Conservation (phyloP, 2,797 vertebrate genomes). For the Carduelis carduelis region DNA sequence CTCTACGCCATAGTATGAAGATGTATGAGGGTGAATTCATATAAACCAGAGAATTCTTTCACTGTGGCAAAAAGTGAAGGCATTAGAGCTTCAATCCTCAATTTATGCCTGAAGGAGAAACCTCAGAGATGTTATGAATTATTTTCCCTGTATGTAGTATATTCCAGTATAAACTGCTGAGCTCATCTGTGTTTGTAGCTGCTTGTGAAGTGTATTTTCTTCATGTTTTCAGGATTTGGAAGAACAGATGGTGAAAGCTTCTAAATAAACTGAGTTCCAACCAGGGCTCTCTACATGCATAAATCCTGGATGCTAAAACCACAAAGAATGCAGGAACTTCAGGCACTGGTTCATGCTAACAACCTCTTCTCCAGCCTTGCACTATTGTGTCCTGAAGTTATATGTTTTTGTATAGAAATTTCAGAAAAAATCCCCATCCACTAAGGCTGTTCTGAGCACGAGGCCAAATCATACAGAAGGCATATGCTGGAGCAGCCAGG, state of each 20-base stretch:
- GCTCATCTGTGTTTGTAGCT: background rate
- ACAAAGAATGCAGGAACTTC: background rate
- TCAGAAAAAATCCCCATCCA: background rate
- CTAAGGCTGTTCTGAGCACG: background rate
- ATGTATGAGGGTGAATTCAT: background rate
- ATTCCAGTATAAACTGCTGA: background rate
- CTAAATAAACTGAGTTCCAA: background rate
- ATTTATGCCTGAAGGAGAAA: background rate
- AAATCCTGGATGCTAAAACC: background rate
- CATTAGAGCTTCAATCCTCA: background rate
- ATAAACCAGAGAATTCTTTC: background rate
- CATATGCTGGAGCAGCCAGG: background rate
- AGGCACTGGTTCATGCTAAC: background rate
- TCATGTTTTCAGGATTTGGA: conserved; percentile 1
- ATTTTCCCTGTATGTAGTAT: background rate
- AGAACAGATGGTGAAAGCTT: conserved; percentile 16
- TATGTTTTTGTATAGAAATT: background rate
- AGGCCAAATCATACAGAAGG: background rate
- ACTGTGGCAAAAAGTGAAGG: background rate
- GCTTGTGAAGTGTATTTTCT: background rate
- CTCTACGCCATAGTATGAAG: background rate
- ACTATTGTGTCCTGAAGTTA: background rate
- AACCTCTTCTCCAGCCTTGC: background rate
- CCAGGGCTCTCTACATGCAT: background rate
- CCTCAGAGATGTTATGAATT: background rate